Evolutionary conservation across 2,797 vertebrate genomes (phyloP).

Genomic region (Acanthiza pusilla): DNA sequence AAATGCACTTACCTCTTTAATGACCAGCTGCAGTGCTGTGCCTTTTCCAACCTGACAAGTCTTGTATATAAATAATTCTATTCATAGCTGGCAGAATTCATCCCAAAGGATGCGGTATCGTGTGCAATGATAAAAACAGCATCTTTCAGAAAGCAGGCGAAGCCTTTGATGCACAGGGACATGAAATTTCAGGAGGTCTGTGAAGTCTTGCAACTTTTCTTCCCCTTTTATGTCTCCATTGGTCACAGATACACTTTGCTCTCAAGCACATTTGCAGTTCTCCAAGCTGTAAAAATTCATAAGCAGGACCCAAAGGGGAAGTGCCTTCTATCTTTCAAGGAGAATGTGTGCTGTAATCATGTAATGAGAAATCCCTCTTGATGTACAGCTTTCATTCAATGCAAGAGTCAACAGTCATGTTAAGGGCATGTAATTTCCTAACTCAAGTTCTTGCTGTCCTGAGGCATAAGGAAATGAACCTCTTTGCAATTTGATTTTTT

Average conservation of each 20-base stretch:
- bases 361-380: background rate
- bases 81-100: background rate
- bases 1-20: background rate
- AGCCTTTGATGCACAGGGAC: background rate
- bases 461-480: background rate
- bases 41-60: background rate
- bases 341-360: background rate
- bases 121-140: background rate
- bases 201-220: background rate
- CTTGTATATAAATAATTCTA: background rate
- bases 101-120: background rate
- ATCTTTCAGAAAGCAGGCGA: background rate
- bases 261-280: background rate
- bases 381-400: background rate
- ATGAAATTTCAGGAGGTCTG: background rate
- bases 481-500: background rate
- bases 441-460: conserved; percentile 2
- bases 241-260: conserved; percentile 21
- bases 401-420: background rate
- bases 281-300: conserved; percentile 1
- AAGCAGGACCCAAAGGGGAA: background rate
- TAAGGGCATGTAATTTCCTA: conserved; percentile 13
- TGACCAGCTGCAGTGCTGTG: background rate
- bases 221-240: conserved; percentile 18
- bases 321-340: background rate